These are phyloP conservation scores for Ornithoptera priamus DNA, from an alignment of 2,888 invertebrate genomes.

Conservation along the genomic window DNA sequence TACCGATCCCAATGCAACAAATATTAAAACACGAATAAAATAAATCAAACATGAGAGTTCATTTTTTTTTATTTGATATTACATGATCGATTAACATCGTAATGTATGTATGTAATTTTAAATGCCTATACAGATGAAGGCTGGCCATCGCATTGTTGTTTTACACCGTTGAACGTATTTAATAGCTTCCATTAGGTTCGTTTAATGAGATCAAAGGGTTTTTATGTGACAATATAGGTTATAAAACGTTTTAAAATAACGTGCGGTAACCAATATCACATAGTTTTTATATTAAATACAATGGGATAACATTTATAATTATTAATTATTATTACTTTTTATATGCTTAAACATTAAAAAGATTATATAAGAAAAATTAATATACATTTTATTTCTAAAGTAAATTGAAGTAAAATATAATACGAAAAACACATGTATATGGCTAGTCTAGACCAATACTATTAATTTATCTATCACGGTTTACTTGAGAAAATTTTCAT, in stretches of 20 bases:
- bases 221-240: conserved; percentile 47
- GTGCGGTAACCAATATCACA: too few relatives aligned
- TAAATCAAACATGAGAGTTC: too few relatives aligned
- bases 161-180: conserved; percentile 50
- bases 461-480: background rate
- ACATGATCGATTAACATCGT: conserved; percentile 20
- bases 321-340: too few relatives aligned
- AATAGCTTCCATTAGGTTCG: conserved; percentile 54
- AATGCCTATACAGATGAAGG: conserved; percentile 35
- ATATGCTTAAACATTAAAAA: too few relatives aligned
- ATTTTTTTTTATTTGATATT: background rate
- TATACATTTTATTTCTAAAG: too few relatives aligned
- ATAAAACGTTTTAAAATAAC: conserved; percentile 17
- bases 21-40: too few relatives aligned
- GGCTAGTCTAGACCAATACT: background rate
- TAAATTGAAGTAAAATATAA: too few relatives aligned
- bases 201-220: conserved; percentile 59
- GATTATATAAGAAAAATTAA: too few relatives aligned
- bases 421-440: too few relatives aligned
- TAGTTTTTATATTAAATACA: too few relatives aligned
- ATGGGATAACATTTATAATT: too few relatives aligned
- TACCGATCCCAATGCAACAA: too few relatives aligned
- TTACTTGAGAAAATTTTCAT: background rate
- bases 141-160: conserved; percentile 43
- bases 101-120: conserved; percentile 28